Evolutionary conservation across 2,888 invertebrate species (phyloP).

Genomic region (Taphrorychus bicolor): DNA sequence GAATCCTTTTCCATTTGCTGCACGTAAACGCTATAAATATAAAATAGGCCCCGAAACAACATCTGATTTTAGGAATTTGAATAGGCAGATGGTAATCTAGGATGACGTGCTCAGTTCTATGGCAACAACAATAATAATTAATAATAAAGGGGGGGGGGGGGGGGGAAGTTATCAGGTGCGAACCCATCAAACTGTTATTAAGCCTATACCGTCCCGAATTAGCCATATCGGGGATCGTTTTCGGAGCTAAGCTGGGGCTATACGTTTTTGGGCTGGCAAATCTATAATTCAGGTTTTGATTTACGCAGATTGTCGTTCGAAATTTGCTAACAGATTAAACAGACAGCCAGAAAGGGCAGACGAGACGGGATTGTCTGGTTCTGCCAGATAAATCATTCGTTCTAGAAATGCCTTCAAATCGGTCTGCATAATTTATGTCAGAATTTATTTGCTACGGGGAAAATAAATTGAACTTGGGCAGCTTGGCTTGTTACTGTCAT

Average conservation of each 20-base stretch:
- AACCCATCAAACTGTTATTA: constrained; percentile 41
- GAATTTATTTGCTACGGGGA: neutral
- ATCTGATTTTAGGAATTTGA: constrained; percentile 26
- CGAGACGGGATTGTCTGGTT: constrained; percentile 16
- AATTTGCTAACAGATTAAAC: constrained; percentile 54
- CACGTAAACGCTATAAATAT: neutral
- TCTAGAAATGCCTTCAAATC: constrained; percentile 13
- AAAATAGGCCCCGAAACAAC: neutral
- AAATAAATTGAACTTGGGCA: neutral
- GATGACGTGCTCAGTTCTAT: constrained; percentile 18
- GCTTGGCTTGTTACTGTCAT: neutral
- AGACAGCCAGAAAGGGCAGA: constrained; percentile 41
- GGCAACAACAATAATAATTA: constrained; percentile 37
- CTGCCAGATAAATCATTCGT: constrained; percentile 22
- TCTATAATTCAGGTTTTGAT: constrained; percentile 55
- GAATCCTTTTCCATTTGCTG: neutral
- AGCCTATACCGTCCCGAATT: constrained; percentile 20
- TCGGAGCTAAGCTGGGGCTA: neutral
- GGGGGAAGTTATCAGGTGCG: constrained; percentile 42
- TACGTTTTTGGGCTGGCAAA: constrained; percentile 43
- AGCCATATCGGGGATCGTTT: constrained; percentile 1
- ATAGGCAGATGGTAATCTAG: constrained; percentile 29
- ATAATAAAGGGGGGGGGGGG: constrained; percentile 23
- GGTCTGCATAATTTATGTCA: constrained; percentile 3
- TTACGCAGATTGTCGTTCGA: constrained; percentile 49